Percentiles rank a stretch among this genome's conserved stretches.
phyloP scores from a whole-genome alignment of 2,888 invertebrate genomes.

The Amblyteles armatorius region DNA sequence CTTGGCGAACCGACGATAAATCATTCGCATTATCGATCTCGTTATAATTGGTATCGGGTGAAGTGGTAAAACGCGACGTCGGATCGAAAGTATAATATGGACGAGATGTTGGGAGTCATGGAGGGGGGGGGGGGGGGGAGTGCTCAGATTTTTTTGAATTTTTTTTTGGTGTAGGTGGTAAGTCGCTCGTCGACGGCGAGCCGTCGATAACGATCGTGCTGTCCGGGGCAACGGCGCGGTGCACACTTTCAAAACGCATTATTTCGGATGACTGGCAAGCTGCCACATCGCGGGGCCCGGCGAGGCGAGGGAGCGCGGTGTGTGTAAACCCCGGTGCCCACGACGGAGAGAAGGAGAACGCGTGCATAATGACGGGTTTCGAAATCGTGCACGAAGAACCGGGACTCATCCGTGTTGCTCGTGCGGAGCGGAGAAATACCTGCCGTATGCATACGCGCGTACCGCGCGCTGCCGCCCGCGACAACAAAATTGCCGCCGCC shows the following conservation, averaged over 20 bases:
- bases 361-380: slow-evolving; percentile 77
- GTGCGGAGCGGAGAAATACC: slow-evolving; percentile 30
- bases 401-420: slow-evolving; percentile 40
- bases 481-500: slow-evolving; percentile 54
- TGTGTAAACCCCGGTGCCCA: slow-evolving; percentile 47
- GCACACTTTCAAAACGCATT: slow-evolving; percentile 72
- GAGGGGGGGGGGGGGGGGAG: too few relatives aligned
- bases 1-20: slow-evolving; percentile 57
- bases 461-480: slow-evolving; percentile 16
- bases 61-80: slow-evolving; percentile 17
- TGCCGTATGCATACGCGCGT: not conserved
- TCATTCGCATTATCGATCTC: slow-evolving; percentile 66
- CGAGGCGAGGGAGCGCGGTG: slow-evolving; percentile 30
- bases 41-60: slow-evolving; percentile 62
- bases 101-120: not conserved
- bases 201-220: slow-evolving; percentile 74
- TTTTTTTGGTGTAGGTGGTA: slow-evolving; percentile 41
- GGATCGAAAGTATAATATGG: slow-evolving; percentile 53
- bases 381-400: slow-evolving; percentile 48
- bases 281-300: slow-evolving; percentile 49
- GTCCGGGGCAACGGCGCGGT: slow-evolving; percentile 62
- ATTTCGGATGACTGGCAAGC: slow-evolving; percentile 77
- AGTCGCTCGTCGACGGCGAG: slow-evolving; percentile 49
- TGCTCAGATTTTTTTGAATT: not conserved
- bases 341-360: slow-evolving; percentile 55